A percentile compares a stretch with the other conserved stretches of the same genome.
Conservation (phyloP, 2,797 vertebrate genomes). For the Typhlichthys subterraneus region DNA sequence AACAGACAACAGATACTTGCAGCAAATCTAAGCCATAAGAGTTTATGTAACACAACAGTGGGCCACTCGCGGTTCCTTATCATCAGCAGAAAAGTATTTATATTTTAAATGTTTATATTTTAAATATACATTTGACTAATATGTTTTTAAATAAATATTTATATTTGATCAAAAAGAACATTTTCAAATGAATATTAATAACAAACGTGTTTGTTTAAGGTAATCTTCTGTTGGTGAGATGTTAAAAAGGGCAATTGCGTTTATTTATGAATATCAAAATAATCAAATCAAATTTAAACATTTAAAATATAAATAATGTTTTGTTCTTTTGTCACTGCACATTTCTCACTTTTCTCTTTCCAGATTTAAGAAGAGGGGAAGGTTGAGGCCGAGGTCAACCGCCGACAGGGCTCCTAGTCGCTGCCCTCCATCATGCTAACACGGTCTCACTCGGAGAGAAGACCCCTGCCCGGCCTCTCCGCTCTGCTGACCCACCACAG, state of each 20-base stretch:
- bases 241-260: too few relatives aligned
- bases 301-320: too few relatives aligned
- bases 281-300: too few relatives aligned
- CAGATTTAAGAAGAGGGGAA: slow-evolving; percentile 28
- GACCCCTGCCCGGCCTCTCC: slow-evolving; percentile 67
- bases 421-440: slow-evolving; percentile 51
- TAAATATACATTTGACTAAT: too few relatives aligned
- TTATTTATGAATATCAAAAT: too few relatives aligned
- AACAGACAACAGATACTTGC: slow-evolving; percentile 21
- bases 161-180: too few relatives aligned
- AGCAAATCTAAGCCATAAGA: slow-evolving; percentile 4
- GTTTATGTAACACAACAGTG: slow-evolving; percentile 30
- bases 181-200: too few relatives aligned
- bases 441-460: slow-evolving; percentile 68
- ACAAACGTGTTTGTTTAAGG: too few relatives aligned
- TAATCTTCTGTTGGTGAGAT: too few relatives aligned
- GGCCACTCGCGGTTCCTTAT: slow-evolving; percentile 18
- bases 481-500: slow-evolving; percentile 63
- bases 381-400: neutral
- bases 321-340: neutral
- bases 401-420: slow-evolving; percentile 4
- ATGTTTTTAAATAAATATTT: too few relatives aligned
- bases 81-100: too few relatives aligned
- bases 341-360: slow-evolving; percentile 30
- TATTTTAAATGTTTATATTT: too few relatives aligned